Base-by-base conservation (phyloP, 2,113 vertebrate species). In the Dinomys branickii region DNA sequence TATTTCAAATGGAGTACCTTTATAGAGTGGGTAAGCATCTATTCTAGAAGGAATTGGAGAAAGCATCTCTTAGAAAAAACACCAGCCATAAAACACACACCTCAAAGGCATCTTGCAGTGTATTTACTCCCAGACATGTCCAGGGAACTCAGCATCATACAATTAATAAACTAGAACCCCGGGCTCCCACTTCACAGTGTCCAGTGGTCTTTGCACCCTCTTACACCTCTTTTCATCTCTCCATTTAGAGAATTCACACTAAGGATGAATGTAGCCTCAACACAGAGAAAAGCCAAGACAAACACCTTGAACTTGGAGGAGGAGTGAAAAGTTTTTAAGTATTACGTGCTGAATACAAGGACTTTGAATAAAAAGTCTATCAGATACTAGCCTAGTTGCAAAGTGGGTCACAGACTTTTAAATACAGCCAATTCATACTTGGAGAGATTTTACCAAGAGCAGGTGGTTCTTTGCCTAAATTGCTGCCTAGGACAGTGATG, bases 1-100 rank as follows among this genome's bases (percentile, higher is more conserved):
- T 52, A 93, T 16, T 41, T 88, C 67, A 95, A 80, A 91, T 33
- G 69, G 44, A 41, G 90, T n/a, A n/a, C 35, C 30, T 58, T 93
- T 41, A 88, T 30, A 80, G 30, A 77, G 5, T 50, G 17, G 19
- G 7, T 26, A 59, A 88, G 30, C 41, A 90, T 47, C 75, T 65
- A 69, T 82, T 95, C 20, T 12, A 50, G 22, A 33, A 94, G 91
- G 12, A 82, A 94, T 0, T 65, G 4, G 41, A 56, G 71, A 77
- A 94, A 85, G 75, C 7, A 19, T 58, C 50, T 14, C 26, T 69
- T 28, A 73, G 78, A 44, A 61, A 85, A 85, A 30, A 75, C 12
- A 41, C 13, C 17, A 59, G 54, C 14, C 86, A 41, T 67, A 44
- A 67, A 50, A n/a, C 38, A 35, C 38, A 78, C 5, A 85, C 80